These are phyloP conservation scores for Probaryconus sp. DNA, from an alignment of 1,140 invertebrate species.

Conservation along the genomic window DNA sequence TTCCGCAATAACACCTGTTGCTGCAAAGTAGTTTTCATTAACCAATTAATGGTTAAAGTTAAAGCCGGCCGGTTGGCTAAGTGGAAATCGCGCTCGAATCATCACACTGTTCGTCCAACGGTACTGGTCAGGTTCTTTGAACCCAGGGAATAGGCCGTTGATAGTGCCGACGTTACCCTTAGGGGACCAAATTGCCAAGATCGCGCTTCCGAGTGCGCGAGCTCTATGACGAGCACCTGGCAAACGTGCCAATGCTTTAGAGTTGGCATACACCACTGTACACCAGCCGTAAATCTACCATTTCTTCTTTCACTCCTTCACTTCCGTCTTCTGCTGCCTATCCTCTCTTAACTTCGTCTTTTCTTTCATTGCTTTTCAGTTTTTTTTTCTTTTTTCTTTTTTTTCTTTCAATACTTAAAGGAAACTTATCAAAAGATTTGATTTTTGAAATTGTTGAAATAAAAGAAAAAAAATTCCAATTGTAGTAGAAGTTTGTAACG, in stretches of 20 bases:
- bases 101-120: constrained; percentile 65
- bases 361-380: not conserved
- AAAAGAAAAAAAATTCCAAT: too few relatives aligned
- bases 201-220: constrained; percentile 38
- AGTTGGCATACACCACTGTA: constrained; percentile 37
- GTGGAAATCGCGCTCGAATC: constrained; percentile 67
- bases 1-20: constrained; percentile 61
- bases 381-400: constrained; percentile 3
- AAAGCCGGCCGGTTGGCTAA: constrained; percentile 61
- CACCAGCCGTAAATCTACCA: constrained; percentile 58
- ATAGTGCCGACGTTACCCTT: constrained; percentile 64
- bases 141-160: constrained; percentile 48
- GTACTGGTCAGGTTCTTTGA: constrained; percentile 66
- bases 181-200: constrained; percentile 59
- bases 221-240: constrained; percentile 63
- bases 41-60: constrained; percentile 75
- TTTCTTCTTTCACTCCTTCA: constrained; percentile 55
- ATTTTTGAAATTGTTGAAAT: too few relatives aligned
- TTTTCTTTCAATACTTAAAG: constrained; percentile 2
- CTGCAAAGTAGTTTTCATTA: constrained; percentile 67
- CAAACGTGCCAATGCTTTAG: constrained; percentile 52
- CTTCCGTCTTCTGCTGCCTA: constrained; percentile 36
- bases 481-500: too few relatives aligned
- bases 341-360: constrained; percentile 9
- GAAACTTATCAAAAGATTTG: too few relatives aligned